Evolutionary conservation across 1,140 invertebrate species (phyloP), one percentile per base, ranked within the genome.

Genomic region (Delia radicum): DNA sequence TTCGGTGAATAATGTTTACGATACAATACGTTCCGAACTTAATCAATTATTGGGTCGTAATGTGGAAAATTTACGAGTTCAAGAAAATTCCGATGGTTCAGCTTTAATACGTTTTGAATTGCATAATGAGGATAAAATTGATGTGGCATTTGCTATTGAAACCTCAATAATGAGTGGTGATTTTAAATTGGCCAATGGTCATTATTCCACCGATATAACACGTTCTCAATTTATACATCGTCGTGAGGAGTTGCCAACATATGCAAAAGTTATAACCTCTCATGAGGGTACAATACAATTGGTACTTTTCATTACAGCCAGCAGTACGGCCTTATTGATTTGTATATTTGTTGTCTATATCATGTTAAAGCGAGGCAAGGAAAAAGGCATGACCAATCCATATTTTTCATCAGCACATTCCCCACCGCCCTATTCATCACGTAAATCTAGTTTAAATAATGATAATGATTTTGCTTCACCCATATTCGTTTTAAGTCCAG

Each of bases 291-390:
- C 81, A 29, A 81, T 86, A 1, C 85, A 86, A 27, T 69, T 84
- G 78, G 82, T 83, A 33, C 79, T 86, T 29, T 86, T 86, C 33
- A 83, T 86, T 12, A 79, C 84, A 78, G 85, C 83, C 75, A 86
- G 83, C 37, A 81, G 85, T 31, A 85, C 85, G 5, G 85, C 85
- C 12, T 85, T 86, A 37, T 77, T 86, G 37, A 82, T 86, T 76
- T 86, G 85, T 75, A 79, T 86, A 7, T 84, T 85, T 67, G 80
- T 86, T 1, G 82, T 86, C 21, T 86, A 84, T 46, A 79, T 86
- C 2, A 86, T 86, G 85, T 74, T 86, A 1, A 86, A 86, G 21
- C 76, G 83, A 0, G 81, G 81, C 42, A 77, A 79, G 74, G 78
- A 78, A 62, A 85, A 85, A 27, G 42, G 73, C 5, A 69, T 75